Conservation (phyloP, 2,888 invertebrate species). For the Spatulosminthurus flaviceps region DNA sequence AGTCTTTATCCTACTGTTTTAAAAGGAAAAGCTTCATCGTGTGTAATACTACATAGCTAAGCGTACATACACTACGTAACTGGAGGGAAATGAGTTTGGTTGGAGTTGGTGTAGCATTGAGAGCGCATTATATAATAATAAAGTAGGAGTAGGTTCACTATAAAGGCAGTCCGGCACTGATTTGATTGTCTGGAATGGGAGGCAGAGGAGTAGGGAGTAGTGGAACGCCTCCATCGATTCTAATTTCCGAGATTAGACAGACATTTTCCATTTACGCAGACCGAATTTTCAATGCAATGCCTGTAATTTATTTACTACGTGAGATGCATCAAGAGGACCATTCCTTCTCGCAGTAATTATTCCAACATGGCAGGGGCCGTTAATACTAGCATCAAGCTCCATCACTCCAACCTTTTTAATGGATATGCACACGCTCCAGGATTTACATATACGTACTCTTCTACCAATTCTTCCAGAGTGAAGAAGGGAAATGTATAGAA, state of each 20-base stretch:
- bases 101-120: slow-evolving; percentile 41
- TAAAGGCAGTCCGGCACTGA: slow-evolving; percentile 55
- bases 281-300: slow-evolving; percentile 47
- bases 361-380: slow-evolving; percentile 29
- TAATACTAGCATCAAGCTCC: background rate
- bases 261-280: slow-evolving; percentile 53
- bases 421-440: background rate
- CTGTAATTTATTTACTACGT: slow-evolving; percentile 51
- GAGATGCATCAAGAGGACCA: slow-evolving; percentile 45
- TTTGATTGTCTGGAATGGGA: slow-evolving; percentile 53
- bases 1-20: too few relatives aligned
- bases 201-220: slow-evolving; percentile 40
- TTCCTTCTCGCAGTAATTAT: slow-evolving; percentile 43
- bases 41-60: too few relatives aligned
- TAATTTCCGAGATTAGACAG: slow-evolving; percentile 57
- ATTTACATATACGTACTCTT: too few relatives aligned
- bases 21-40: too few relatives aligned
- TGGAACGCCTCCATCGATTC: slow-evolving; percentile 54
- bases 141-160: slow-evolving; percentile 49
- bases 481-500: too few relatives aligned
- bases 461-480: too few relatives aligned
- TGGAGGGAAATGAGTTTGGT: too few relatives aligned
- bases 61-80: too few relatives aligned
- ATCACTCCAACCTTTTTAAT: background rate
- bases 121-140: slow-evolving; percentile 48